These are phyloP conservation scores for Drosophila maculinotata DNA, from an alignment of 2,888 invertebrate species.

Conservation along the genomic window DNA sequence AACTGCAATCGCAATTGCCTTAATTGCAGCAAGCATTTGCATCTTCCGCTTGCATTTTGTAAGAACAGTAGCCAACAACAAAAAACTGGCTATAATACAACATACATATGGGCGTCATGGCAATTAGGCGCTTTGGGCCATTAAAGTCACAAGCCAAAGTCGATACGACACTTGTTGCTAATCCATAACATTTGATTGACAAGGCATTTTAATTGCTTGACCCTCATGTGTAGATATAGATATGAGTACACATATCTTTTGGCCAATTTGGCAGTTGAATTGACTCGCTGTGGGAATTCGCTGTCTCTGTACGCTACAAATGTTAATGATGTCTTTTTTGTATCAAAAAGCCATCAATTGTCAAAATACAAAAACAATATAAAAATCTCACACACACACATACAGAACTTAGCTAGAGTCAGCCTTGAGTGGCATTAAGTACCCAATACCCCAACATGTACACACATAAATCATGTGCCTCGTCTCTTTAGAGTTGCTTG, in stretches of 20 bases:
- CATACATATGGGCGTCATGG: slow-evolving; percentile 36
- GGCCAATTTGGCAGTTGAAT: slow-evolving; percentile 51
- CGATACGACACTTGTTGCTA: slow-evolving; percentile 28
- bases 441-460: slow-evolving; percentile 42
- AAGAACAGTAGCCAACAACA: slow-evolving; percentile 54
- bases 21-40: slow-evolving; percentile 66
- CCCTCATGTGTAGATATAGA: slow-evolving; percentile 48
- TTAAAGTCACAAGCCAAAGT: slow-evolving; percentile 23
- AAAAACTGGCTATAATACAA: slow-evolving; percentile 17
- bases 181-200: slow-evolving; percentile 71
- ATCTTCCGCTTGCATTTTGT: slow-evolving; percentile 61
- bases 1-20: slow-evolving; percentile 61
- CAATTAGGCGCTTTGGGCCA: slow-evolving; percentile 54
- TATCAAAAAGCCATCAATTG: slow-evolving; percentile 72
- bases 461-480: slow-evolving; percentile 70
- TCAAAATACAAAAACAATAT: slow-evolving; percentile 40
- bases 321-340: slow-evolving; percentile 66
- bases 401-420: slow-evolving; percentile 37
- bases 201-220: slow-evolving; percentile 70
- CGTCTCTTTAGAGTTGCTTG: slow-evolving; percentile 19
- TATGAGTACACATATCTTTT: slow-evolving; percentile 9
- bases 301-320: slow-evolving; percentile 16
- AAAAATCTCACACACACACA: slow-evolving; percentile 26
- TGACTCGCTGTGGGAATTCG: slow-evolving; percentile 67
- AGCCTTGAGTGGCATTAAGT: slow-evolving; percentile 65